Conservation (phyloP, 2,113 vertebrate species). For the Phasianus colchicus region DNA sequence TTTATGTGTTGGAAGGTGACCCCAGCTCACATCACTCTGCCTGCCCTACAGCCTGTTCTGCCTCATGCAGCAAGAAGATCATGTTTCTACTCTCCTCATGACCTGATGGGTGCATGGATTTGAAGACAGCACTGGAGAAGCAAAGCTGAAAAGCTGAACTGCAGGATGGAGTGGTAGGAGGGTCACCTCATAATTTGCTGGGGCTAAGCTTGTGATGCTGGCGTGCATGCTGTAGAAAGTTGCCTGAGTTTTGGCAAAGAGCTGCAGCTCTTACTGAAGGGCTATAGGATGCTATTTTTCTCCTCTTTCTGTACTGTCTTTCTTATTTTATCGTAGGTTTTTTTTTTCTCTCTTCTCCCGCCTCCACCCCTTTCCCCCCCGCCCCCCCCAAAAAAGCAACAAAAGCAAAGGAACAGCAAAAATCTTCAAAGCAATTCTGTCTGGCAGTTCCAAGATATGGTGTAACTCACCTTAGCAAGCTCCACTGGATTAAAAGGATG, state of each 20-base stretch:
- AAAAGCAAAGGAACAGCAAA: not conserved
- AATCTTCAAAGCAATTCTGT: not conserved
- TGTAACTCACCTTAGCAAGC: conserved; percentile 4
- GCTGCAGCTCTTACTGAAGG: not conserved
- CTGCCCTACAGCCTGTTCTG: not conserved
- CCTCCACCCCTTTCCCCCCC: no score
- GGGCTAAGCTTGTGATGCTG: not conserved
- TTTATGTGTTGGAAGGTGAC: not conserved
- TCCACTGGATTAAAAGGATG: not conserved
- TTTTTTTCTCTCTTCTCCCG: not conserved
- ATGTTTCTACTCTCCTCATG: not conserved
- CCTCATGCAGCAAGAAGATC: not conserved
- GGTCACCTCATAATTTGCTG: not conserved
- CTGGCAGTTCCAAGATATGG: not conserved
- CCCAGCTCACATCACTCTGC: not conserved
- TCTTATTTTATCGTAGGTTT: not conserved
- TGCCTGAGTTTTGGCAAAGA: not conserved
- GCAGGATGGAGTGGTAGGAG: not conserved
- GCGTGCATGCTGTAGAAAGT: not conserved
- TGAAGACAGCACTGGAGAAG: not conserved
- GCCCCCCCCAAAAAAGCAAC: not conserved
- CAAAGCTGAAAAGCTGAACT: not conserved
- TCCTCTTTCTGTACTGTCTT: not conserved
- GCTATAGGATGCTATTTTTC: not conserved
- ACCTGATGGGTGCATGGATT: not conserved